A percentile compares a stretch with the other conserved stretches of the same genome.
Conservation (phyloP, 2,888 invertebrate species). For the Lasioglossum morio region DNA sequence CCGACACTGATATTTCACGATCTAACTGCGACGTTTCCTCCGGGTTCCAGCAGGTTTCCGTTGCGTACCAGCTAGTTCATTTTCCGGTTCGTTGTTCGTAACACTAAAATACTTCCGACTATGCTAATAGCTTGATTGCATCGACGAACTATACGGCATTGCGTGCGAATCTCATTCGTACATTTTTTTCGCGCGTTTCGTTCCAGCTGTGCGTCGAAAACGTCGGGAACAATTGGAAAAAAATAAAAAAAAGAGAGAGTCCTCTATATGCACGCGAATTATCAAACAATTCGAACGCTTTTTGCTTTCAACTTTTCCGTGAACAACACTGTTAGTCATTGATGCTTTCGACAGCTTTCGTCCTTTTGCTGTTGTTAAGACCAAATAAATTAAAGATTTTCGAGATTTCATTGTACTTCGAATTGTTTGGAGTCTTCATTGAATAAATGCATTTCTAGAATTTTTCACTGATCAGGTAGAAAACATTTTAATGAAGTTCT, state of each 20-base stretch:
- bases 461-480: too few relatives aligned
- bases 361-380: background rate
- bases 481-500: too few relatives aligned
- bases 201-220: background rate
- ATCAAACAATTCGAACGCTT: background rate
- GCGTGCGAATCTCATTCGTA: conserved; percentile 3
- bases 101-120: conserved; percentile 43
- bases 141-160: conserved; percentile 18
- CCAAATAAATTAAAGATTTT: too few relatives aligned
- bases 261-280: background rate
- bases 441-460: too few relatives aligned
- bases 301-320: background rate
- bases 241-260: background rate
- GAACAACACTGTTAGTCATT: background rate
- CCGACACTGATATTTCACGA: conserved; percentile 5
- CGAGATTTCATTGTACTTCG: too few relatives aligned
- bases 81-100: conserved; percentile 53
- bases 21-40: conserved; percentile 1
- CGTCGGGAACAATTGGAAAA: background rate
- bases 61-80: conserved; percentile 27
- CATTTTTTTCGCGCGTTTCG: background rate
- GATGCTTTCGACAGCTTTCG: background rate
- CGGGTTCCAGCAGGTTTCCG: background rate
- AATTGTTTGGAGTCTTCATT: too few relatives aligned
- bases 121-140: conserved; percentile 34